Conservation (phyloP, 2,113 vertebrate species). For the Neodontobutis hainanensis region DNA sequence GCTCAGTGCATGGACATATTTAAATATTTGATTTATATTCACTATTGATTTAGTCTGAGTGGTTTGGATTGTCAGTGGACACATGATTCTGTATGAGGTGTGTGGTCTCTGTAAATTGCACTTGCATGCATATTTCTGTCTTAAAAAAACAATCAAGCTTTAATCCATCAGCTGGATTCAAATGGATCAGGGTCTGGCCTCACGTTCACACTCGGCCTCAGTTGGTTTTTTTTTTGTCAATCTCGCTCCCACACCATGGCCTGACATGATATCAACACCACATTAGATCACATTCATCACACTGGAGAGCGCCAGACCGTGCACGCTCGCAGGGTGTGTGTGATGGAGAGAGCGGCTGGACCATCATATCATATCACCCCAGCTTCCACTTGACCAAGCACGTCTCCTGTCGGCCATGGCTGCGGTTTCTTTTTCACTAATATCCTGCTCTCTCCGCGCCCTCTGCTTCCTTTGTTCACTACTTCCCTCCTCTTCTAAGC, state of each 20-base stretch:
- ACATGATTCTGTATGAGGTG: not conserved
- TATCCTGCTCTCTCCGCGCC: conserved; percentile 10
- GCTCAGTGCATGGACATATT: conserved; percentile 1
- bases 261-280: conserved; percentile 27
- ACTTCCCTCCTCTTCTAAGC: not conserved
- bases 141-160: not conserved
- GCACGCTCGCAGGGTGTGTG: conserved; percentile 3
- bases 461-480: not conserved
- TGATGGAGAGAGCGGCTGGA: conserved; percentile 15
- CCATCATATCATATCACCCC: conserved; percentile 47
- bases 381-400: conserved; percentile 46
- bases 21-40: conserved; percentile 2
- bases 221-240: conserved; percentile 13
- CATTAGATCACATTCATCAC: conserved; percentile 55
- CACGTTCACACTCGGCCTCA: not conserved
- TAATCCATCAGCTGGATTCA: conserved; percentile 49
- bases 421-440: conserved; percentile 9
- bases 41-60: conserved; percentile 17
- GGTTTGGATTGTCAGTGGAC: not conserved
- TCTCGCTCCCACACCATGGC: conserved; percentile 12
- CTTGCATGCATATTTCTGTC: not conserved
- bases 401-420: conserved; percentile 28
- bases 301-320: conserved; percentile 12
- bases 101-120: not conserved
- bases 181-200: conserved; percentile 21